Conservation (phyloP, 2,888 invertebrate genomes). For the Brachyopa scutellaris region DNA sequence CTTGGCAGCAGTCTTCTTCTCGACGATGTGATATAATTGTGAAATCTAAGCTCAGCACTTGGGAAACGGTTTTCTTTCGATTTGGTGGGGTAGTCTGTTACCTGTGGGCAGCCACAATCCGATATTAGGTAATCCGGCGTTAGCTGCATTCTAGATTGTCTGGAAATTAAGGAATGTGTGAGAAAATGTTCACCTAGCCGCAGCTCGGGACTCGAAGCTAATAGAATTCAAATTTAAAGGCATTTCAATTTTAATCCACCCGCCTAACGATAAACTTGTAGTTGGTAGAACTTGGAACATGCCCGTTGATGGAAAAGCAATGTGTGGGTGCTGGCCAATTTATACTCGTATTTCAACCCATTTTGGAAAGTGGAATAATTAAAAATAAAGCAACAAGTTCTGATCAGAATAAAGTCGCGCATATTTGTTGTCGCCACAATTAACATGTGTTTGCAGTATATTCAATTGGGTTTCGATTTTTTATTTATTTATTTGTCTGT, state of each 20-base stretch:
- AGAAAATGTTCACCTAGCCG: slow-evolving; percentile 35
- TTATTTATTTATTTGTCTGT: slow-evolving; percentile 21
- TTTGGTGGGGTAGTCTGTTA: slow-evolving; percentile 31
- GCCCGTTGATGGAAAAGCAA: slow-evolving; percentile 21
- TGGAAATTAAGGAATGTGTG: slow-evolving; percentile 21
- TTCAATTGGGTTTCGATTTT: slow-evolving; percentile 14
- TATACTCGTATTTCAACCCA: slow-evolving; percentile 14
- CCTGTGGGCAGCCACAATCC: slow-evolving; percentile 77
- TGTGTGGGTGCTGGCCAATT: slow-evolving; percentile 19
- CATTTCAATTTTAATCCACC: slow-evolving; percentile 14
- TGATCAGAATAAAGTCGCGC: slow-evolving; percentile 2
- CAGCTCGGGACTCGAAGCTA: too few relatives aligned
- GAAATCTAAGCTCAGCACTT: slow-evolving; percentile 34
- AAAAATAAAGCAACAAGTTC: slow-evolving; percentile 19
- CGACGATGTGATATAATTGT: slow-evolving; percentile 59
- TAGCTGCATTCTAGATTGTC: slow-evolving; percentile 54
- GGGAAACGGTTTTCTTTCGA: slow-evolving; percentile 25
- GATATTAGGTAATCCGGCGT: slow-evolving; percentile 79
- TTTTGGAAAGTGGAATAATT: slow-evolving; percentile 59
- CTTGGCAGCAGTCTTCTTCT: slow-evolving; percentile 75
- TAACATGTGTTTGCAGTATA: slow-evolving; percentile 41
- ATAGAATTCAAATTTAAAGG: neutral
- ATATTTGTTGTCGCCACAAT: slow-evolving; percentile 1
- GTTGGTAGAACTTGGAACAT: slow-evolving; percentile 11
- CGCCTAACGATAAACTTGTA: slow-evolving; percentile 6